A percentile compares a stretch with the other conserved stretches of the same genome.
Evolutionary conservation across 2,797 vertebrate genomes (phyloP).

Genomic region (Pelochelys cantorii): DNA sequence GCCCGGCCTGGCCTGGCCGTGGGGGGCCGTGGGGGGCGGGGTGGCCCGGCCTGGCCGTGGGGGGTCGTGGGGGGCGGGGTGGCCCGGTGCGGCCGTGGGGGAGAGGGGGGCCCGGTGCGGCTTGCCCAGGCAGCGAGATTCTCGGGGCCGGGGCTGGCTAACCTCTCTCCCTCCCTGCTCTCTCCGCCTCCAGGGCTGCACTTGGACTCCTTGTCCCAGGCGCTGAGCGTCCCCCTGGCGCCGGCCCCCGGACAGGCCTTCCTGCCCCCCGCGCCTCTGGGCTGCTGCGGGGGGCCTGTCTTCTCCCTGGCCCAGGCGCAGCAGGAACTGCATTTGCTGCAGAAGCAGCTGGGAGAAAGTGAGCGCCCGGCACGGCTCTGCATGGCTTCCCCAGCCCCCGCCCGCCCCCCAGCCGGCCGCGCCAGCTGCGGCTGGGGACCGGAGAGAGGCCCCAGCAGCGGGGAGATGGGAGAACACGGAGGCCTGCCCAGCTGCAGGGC

Average conservation of each 20-base stretch:
- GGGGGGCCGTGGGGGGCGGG: background rate
- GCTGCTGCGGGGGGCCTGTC: constrained; percentile 74
- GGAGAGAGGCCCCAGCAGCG: background rate
- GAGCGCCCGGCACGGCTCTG: constrained; percentile 69
- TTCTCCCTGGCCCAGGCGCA: constrained; percentile 92
- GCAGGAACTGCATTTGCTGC: constrained; percentile 93
- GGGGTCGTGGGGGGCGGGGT: background rate
- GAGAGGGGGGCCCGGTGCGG: too few species aligned
- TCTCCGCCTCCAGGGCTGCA: constrained; percentile 82
- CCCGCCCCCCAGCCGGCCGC: background rate
- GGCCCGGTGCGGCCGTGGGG: too few species aligned
- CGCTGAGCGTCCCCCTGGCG: constrained; percentile 71
- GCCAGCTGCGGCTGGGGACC: background rate
- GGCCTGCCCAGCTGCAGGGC: background rate
- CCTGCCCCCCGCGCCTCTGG: constrained; percentile 58
- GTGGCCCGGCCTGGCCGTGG: background rate
- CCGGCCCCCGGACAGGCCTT: constrained; percentile 66
- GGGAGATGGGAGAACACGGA: too few species aligned
- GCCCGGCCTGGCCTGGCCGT: background rate
- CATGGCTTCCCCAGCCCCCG: background rate
- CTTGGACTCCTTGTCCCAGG: constrained; percentile 79
- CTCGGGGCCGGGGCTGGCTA: accelerated
- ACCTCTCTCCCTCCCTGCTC: constrained; percentile 42
- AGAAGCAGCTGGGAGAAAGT: constrained; percentile 89
- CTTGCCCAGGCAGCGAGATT: too few species aligned